A percentile compares a stretch with the other conserved stretches of the same genome.
Conservation (phyloP, 1,140 invertebrate genomes). For the Euwallacea fornicatus region DNA sequence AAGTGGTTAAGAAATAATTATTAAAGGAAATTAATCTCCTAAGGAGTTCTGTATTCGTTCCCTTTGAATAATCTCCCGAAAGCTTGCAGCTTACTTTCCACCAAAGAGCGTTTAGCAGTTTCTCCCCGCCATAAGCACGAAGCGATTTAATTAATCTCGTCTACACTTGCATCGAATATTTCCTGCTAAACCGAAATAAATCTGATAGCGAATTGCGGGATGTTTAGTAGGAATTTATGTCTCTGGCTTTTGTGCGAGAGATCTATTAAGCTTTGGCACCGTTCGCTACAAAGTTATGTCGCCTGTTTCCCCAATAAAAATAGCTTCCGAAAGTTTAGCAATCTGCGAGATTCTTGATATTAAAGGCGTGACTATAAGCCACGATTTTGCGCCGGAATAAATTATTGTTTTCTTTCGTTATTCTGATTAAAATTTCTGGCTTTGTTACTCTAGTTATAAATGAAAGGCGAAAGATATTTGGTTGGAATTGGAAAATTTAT, state of each 20-base stretch:
- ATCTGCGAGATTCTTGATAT: conserved; percentile 7
- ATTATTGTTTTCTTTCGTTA: neutral
- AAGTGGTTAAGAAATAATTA: no score
- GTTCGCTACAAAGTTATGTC: conserved; percentile 6
- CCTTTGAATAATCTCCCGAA: no score
- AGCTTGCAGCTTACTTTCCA: no score
- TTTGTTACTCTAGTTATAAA: neutral
- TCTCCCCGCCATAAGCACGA: neutral
- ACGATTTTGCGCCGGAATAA: neutral
- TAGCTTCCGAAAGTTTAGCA: conserved; percentile 1
- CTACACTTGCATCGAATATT: conserved; percentile 10
- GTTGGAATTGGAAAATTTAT: no score
- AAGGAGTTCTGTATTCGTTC: no score
- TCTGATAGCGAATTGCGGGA: conserved; percentile 6
- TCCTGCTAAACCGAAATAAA: conserved; percentile 4
- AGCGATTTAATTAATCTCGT: conserved; percentile 4
- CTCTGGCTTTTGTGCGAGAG: conserved; percentile 4
- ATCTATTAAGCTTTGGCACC: conserved; percentile 10
- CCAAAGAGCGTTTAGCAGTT: no score
- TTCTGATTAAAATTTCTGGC: neutral
- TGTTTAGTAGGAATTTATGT: conserved; percentile 4
- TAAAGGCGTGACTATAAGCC: neutral
- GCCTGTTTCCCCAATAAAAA: conserved; percentile 5
- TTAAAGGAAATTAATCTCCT: no score
- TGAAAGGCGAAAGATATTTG: neutral